Percentiles rank a stretch among this genome's conserved stretches.
Evolutionary conservation across 2,797 vertebrate species (phyloP).

Genomic region (Clarias laeviceps): DNA sequence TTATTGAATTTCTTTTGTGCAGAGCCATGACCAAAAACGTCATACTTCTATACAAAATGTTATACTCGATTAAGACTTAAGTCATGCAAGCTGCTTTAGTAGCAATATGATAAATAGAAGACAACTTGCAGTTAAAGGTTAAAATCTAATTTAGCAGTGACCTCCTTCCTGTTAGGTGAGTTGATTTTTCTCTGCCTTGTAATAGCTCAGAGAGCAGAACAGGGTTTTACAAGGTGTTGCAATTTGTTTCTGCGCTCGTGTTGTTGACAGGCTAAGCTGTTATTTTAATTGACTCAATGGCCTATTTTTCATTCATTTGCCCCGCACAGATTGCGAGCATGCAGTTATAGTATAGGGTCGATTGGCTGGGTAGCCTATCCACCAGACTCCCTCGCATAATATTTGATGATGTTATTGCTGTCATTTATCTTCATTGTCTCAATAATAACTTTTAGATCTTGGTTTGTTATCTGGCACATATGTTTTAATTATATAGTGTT

Average conservation of each 20-base stretch:
- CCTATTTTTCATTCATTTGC: background rate
- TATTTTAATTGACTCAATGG: constrained; percentile 8
- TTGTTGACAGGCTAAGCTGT: background rate
- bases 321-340: background rate
- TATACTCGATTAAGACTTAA: background rate
- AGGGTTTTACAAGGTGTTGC: constrained; percentile 1
- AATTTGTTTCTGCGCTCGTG: background rate
- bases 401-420: background rate
- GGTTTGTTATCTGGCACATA: background rate
- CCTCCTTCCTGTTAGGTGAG: background rate
- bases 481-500: background rate
- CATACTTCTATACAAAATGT: background rate
- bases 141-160: constrained; percentile 5
- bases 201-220: constrained; percentile 11
- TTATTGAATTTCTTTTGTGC: background rate
- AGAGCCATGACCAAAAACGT: background rate
- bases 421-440: background rate
- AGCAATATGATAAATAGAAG: background rate
- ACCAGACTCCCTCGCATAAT: background rate
- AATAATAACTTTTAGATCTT: background rate
- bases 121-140: constrained; percentile 2
- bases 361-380: background rate
- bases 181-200: background rate
- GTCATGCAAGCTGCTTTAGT: background rate
- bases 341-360: background rate